A percentile compares a stretch with the other conserved stretches of the same genome.
phyloP scores from a whole-genome alignment of 1,140 invertebrate genomes.

The Halyomorpha halys region DNA sequence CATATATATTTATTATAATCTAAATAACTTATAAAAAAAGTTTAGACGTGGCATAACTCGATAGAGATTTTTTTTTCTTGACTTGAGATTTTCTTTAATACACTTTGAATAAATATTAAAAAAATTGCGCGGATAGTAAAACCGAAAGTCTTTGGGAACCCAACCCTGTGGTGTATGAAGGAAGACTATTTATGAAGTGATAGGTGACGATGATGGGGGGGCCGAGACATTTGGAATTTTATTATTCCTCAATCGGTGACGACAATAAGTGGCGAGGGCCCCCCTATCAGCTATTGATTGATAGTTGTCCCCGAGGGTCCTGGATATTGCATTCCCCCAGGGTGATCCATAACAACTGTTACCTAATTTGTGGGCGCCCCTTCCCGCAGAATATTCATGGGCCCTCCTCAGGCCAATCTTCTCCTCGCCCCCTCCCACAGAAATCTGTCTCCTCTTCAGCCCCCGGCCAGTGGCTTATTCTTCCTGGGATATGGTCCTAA shows the following conservation, averaged over 20 bases:
- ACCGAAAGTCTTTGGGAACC: too few species aligned
- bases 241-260: constrained; percentile 14
- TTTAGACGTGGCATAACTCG: too few species aligned
- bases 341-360: constrained; percentile 19
- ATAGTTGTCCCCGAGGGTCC: background rate
- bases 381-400: constrained; percentile 14
- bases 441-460: background rate
- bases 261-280: background rate
- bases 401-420: background rate
- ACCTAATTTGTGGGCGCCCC: constrained; percentile 13
- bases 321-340: constrained; percentile 9
- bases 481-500: background rate
- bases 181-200: constrained; percentile 4
- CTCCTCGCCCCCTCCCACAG: background rate
- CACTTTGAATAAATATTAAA: too few species aligned
- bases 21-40: too few species aligned
- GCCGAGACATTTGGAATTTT: constrained; percentile 1
- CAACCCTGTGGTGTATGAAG: too few species aligned
- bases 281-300: constrained; percentile 3
- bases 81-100: too few species aligned
- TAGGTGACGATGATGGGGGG: background rate
- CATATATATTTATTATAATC: too few species aligned
- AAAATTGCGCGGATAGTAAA: too few species aligned
- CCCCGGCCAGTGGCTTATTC: background rate
- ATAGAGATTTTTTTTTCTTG: too few species aligned